Evolutionary conservation across 2,888 invertebrate species (phyloP), one percentile per base, ranked within the genome.

Genomic region (Nezara viridula): DNA sequence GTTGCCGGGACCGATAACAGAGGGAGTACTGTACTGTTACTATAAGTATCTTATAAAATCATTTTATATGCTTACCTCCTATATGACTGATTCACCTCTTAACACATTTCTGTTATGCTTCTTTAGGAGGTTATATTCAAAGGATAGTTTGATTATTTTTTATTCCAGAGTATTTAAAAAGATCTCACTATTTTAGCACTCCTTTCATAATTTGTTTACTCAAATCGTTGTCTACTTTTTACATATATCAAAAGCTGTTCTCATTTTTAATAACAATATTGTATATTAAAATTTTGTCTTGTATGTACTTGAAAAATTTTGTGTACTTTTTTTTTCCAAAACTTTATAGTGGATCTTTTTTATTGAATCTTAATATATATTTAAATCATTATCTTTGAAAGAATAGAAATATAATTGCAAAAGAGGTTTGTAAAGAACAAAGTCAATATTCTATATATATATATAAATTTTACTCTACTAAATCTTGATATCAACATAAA

Each of bases 101-200:
- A 16, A 21, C 32, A 37, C 19, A 37, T 73, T 60, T 60, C 60
- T 4, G 16, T 27, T 32, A 19, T 73, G 21, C 32, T 73, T 73
- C 66, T 37, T 32, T 7, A 27, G 60, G 60, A 60, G 66, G 66
- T 73, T 32, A 37, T 73, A 19, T 73, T 37, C 27, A 32, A 73
- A 37, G 19, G 21, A 37, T 73, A 73, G 37, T 37, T 73, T 37
- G 32, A 73, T 73, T 37, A 73, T 73, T 60, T 73, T 73, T 73
- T 73, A 73, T 73, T 73, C 66, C 37, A 21, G 27, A 66, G 16
- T 32, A 32, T 66, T 66, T 3, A 37, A 73, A 73, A 73, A 73
- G 66, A 73, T 73, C 66, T 73, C 66, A 32, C 66, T 73, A 73
- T 21, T 73, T 73, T 73, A 73, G 66, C 66, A 37, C 66, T 37